A percentile compares a stretch with the other conserved stretches of the same genome.
These are phyloP conservation scores for Hypercompe scribonia DNA, from an alignment of 2,888 invertebrate genomes.

Conservation along the genomic window DNA sequence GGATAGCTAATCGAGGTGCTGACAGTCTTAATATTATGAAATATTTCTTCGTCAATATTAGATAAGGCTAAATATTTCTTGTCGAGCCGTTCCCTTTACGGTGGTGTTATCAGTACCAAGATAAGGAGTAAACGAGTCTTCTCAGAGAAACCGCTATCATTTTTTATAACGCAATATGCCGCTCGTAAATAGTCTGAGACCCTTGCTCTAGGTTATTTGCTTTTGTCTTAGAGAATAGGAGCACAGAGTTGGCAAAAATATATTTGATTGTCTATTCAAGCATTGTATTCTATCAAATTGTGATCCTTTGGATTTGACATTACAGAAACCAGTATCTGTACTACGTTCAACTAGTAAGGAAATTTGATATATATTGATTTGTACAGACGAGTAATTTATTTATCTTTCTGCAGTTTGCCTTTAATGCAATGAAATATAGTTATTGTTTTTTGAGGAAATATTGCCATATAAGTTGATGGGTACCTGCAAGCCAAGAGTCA, in stretches of 20 bases:
- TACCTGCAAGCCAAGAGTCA: no score
- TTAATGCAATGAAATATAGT: not conserved
- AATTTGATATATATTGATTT: not conserved
- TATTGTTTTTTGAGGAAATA: no score
- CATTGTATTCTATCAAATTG: not conserved
- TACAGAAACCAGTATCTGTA: not conserved
- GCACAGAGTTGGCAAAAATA: slow-evolving; percentile 50
- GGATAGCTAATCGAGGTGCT: slow-evolving; percentile 56
- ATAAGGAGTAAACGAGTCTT: slow-evolving; percentile 74
- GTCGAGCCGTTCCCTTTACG: slow-evolving; percentile 70
- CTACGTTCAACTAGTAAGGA: not conserved
- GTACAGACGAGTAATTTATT: not conserved
- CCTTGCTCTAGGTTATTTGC: slow-evolving; percentile 62
- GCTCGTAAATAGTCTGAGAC: slow-evolving; percentile 68
- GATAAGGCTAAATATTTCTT: slow-evolving; percentile 71
- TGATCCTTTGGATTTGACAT: not conserved
- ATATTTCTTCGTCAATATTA: slow-evolving; percentile 69
- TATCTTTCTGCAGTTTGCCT: not conserved
- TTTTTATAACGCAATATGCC: slow-evolving; percentile 78
- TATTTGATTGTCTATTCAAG: slow-evolving; percentile 57
- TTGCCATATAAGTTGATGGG: no score
- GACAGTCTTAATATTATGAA: slow-evolving; percentile 60
- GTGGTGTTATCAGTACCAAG: slow-evolving; percentile 69
- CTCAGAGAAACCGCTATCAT: slow-evolving; percentile 72
- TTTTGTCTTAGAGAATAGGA: slow-evolving; percentile 60